Conservation (phyloP, 2,113 vertebrate genomes). For the Thermophis baileyi region DNA sequence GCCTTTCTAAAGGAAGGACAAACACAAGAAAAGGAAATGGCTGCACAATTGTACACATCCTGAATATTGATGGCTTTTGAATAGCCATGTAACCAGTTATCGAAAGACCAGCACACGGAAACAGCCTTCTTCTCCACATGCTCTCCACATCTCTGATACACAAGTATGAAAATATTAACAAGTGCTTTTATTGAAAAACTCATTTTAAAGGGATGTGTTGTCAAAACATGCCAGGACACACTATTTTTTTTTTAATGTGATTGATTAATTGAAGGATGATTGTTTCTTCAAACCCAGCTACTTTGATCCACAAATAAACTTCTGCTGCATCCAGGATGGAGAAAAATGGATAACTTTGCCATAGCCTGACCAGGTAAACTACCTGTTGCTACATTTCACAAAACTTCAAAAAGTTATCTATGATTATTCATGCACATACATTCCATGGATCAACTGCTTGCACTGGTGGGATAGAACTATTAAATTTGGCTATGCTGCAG, state of each 20-base stretch:
- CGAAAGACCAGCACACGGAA: neutral
- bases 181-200: neutral
- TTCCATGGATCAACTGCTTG: neutral
- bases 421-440: neutral
- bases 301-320: neutral
- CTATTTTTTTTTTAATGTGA: neutral
- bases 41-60: neutral
- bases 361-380: neutral
- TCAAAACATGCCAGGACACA: neutral
- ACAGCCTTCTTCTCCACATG: neutral
- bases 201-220: neutral
- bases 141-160: neutral
- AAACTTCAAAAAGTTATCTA: neutral
- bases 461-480: neutral
- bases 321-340: neutral
- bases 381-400: neutral
- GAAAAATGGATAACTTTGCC: neutral
- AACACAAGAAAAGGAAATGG: neutral
- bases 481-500: neutral
- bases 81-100: neutral
- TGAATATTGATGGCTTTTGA: neutral
- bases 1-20: neutral
- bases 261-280: neutral
- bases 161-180: slow-evolving; percentile 21
- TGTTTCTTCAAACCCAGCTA: neutral